Evolutionary conservation across 2,888 invertebrate species (phyloP), one percentile per base, ranked within the genome.

Genomic region (Mellilla xanthometata): DNA sequence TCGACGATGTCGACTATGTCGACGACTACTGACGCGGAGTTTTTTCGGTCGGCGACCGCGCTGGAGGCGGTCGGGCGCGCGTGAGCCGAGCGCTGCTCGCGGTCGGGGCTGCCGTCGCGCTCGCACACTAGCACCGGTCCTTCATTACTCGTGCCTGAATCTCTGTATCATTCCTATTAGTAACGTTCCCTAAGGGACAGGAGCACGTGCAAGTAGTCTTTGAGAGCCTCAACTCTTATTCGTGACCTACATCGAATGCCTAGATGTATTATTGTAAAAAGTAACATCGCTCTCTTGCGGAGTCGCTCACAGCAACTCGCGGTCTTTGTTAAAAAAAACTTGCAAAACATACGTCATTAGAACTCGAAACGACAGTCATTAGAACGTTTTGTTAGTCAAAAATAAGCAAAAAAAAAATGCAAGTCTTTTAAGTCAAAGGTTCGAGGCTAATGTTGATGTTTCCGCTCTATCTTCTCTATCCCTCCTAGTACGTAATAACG

Each of bases 1-100:
- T 89, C 90, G 62, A 89, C 88, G 36, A 88, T 90, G 74, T 86
- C 88, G 49, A 87, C 87, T 8, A 82, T 86, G 82, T 87, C 85
- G 39, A 90, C 91, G 73, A 91, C 66, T 77, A 90, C 76, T 52
- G 86, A 78, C 73, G 82, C 79, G 52, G 90, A 90, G 90, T 91
- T 91, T 86, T 91, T 91, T 81, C 90, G 90, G 73, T 84, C 90
- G 68, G 87, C 87, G 80, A 86, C 86, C 81, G 88, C 87, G 81
- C 90, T 81, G 82, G 89, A 90, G 85, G 86, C 85, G 84, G 84
- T 78, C 84, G 82, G 77, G 60, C 90, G 84, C 77, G 84, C 84
- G 81, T 89, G 78, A 84, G 84, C 61, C 85, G 84, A 59, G 76
- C 78, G 68, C 77, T 82, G 71, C 73, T 84, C 76, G 85, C 82